Conservation (phyloP, 2,113 vertebrate species). For the Desmodus rotundus region DNA sequence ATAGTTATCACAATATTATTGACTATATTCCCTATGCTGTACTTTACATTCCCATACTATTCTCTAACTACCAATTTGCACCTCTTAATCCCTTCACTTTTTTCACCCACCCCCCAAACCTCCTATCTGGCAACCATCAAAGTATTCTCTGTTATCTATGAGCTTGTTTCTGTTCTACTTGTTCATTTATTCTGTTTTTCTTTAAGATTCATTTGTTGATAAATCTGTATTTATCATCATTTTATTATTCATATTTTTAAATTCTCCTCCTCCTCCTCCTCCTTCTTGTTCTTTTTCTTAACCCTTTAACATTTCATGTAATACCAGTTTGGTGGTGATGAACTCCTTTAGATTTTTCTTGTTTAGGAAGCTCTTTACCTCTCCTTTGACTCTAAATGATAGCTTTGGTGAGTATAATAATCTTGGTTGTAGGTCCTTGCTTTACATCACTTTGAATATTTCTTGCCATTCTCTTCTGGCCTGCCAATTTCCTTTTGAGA, state of each 20-base stretch:
- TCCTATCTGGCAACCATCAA: not conserved
- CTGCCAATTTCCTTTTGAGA: not conserved
- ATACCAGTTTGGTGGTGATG: not conserved
- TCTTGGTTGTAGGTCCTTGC: not conserved
- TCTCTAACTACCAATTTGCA: not conserved
- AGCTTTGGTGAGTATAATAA: not conserved
- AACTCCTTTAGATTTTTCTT: not conserved
- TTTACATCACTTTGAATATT: not conserved
- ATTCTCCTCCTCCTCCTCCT: not conserved
- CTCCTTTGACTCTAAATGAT: not conserved
- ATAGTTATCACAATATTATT: not conserved
- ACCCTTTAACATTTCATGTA: not conserved
- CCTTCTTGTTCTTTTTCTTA: not conserved
- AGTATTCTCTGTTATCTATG: not conserved
- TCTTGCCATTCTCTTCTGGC: not conserved
- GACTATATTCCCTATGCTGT: not conserved
- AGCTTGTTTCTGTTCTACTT: not conserved
- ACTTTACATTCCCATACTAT: not conserved
- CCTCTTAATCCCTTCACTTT: not conserved
- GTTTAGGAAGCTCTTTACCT: not conserved
- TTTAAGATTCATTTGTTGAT: not conserved
- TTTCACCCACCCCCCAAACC: not conserved
- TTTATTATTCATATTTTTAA: not conserved
- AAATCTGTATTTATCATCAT: not conserved
- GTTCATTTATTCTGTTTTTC: not conserved